Conservation (phyloP, 2,797 vertebrate species). For the Chaetodon trifasciatus region DNA sequence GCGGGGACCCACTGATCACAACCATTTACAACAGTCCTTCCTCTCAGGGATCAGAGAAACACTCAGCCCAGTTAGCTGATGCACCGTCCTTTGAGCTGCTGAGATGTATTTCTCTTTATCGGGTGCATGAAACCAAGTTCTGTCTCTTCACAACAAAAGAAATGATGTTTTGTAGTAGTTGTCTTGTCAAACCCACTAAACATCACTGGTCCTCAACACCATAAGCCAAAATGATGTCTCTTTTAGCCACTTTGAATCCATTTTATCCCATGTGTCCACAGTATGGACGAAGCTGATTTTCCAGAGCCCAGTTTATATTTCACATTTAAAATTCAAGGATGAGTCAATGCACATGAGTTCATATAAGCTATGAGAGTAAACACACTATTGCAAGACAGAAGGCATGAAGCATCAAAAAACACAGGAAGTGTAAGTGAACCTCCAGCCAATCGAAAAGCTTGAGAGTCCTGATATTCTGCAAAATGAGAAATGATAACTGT, state of each 20-base stretch:
- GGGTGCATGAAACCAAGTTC: background rate
- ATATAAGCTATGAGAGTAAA: background rate
- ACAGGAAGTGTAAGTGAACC: background rate
- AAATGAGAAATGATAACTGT: background rate
- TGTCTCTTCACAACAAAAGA: background rate
- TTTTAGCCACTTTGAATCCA: background rate
- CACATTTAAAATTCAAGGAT: background rate
- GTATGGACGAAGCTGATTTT: background rate
- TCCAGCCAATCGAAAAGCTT: background rate
- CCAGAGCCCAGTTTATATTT: background rate
- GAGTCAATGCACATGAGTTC: background rate
- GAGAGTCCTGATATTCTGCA: background rate
- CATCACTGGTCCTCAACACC: background rate
- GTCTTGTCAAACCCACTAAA: background rate
- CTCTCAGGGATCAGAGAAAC: constrained; percentile 30
- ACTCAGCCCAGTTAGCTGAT: constrained; percentile 1
- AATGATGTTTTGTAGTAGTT: background rate
- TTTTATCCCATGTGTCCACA: background rate
- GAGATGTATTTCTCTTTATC: background rate
- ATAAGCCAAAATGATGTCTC: background rate
- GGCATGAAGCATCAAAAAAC: too few species aligned
- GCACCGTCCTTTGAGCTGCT: constrained; percentile 16
- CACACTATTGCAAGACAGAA: background rate
- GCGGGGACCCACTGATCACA: constrained; percentile 37
- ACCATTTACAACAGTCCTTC: constrained; percentile 47